Evolutionary conservation across 2,888 invertebrate genomes (phyloP).

Genomic region (Tetragonisca angustula): DNA sequence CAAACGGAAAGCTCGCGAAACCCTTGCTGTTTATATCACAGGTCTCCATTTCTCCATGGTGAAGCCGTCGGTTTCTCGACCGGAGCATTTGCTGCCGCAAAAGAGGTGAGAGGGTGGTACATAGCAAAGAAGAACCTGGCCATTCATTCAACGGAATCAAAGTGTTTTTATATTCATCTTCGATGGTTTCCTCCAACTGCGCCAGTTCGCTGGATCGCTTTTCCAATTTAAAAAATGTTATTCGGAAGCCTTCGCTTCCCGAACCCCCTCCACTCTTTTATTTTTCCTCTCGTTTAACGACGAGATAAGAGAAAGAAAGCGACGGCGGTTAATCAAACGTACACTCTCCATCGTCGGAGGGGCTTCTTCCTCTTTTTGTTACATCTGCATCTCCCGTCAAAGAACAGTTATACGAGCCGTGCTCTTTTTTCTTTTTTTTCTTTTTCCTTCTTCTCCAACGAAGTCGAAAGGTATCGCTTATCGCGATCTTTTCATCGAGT

Average conservation of each 20-base stretch:
- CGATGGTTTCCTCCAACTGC: conserved; percentile 34
- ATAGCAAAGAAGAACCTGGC: neutral
- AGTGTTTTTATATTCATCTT: conserved; percentile 52
- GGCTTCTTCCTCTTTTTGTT: conserved; percentile 66
- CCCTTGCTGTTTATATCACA: conserved; percentile 1
- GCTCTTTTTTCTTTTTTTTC: conserved; percentile 1
- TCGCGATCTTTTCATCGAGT: neutral
- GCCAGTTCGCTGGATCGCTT: conserved; percentile 14
- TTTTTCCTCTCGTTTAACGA: neutral
- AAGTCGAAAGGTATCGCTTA: neutral
- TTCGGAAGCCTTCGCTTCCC: conserved; percentile 27
- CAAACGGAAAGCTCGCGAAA: neutral
- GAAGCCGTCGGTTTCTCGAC: neutral
- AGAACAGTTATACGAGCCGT: conserved; percentile 48
- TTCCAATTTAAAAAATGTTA: conserved; percentile 47
- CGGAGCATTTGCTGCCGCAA: neutral
- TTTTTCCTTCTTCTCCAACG: neutral
- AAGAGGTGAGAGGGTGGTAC: conserved; percentile 16
- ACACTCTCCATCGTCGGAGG: conserved; percentile 41
- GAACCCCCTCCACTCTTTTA: neutral
- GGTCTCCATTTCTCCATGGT: neutral
- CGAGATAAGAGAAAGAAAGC: neutral
- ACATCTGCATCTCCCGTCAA: conserved; percentile 41
- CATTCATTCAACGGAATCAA: conserved; percentile 7
- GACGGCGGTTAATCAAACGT: conserved; percentile 11